These are phyloP conservation scores for Hypselothyrea guttata DNA, from an alignment of 2,888 invertebrate species.

Conservation along the genomic window DNA sequence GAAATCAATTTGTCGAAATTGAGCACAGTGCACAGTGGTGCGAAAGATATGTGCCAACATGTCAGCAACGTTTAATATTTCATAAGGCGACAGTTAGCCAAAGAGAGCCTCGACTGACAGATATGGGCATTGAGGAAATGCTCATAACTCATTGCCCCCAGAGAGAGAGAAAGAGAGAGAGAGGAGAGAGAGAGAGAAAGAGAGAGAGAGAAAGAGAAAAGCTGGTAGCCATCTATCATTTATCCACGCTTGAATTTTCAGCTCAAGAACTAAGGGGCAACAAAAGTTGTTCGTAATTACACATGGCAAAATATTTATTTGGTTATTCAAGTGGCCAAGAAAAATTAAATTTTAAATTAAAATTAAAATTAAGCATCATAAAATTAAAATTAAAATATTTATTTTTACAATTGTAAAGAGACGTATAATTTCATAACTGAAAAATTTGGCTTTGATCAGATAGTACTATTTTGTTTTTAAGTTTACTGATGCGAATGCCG, in stretches of 20 bases:
- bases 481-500: too few species aligned
- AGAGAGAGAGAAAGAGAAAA: neutral
- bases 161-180: neutral
- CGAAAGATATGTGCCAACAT: slow-evolving; percentile 58
- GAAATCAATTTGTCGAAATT: slow-evolving; percentile 75
- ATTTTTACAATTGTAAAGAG: too few species aligned
- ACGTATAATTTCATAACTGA: too few species aligned
- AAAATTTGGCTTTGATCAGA: too few species aligned
- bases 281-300: too few species aligned
- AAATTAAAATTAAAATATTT: too few species aligned
- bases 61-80: slow-evolving; percentile 64
- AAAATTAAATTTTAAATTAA: too few species aligned
- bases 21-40: slow-evolving; percentile 28
- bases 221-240: slow-evolving; percentile 20
- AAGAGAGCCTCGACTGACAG: slow-evolving; percentile 38
- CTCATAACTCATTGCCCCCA: slow-evolving; percentile 43
- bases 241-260: slow-evolving; percentile 28
- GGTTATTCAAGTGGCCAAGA: too few species aligned
- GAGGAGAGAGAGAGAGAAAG: neutral
- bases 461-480: too few species aligned
- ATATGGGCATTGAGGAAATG: slow-evolving; percentile 39
- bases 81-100: slow-evolving; percentile 56
- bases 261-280: too few species aligned
- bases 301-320: slow-evolving; percentile 55
- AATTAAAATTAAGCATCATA: too few species aligned